A percentile compares a stretch with the other conserved stretches of the same genome.
phyloP scores from a whole-genome alignment of 2,888 invertebrate species.

The Phengaris arion region DNA sequence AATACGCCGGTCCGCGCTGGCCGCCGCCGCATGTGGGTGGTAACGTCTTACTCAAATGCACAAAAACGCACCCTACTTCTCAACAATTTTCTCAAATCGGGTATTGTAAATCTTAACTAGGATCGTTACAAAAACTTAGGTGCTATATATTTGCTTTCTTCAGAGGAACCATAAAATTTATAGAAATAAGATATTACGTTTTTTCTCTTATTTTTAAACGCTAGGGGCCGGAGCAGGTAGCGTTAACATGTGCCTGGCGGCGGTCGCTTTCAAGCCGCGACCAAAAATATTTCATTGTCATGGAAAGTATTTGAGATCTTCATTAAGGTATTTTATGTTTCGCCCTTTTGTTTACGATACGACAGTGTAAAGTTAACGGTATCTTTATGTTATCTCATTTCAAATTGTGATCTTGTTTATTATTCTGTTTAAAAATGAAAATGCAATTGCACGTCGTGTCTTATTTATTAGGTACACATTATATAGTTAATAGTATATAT shows the following conservation, averaged over 20 bases:
- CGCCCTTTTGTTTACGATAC: conserved; percentile 64
- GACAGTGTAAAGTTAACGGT: conserved; percentile 42
- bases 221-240: conserved; percentile 59
- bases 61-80: conserved; percentile 63
- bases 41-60: conserved; percentile 50
- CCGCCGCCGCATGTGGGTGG: conserved; percentile 73
- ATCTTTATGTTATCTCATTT: conserved; percentile 13
- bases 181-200: conserved; percentile 24
- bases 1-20: conserved; percentile 60
- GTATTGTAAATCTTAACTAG: conserved; percentile 28
- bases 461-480: not conserved
- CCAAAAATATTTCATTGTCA: conserved; percentile 76
- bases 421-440: not conserved
- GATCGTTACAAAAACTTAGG: conserved; percentile 16
- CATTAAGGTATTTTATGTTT: conserved; percentile 73
- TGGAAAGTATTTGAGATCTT: conserved; percentile 69
- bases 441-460: not conserved
- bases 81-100: conserved; percentile 36
- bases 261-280: conserved; percentile 73
- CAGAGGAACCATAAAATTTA: conserved; percentile 23
- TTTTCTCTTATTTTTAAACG: conserved; percentile 26
- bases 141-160: conserved; percentile 23
- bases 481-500: not conserved
- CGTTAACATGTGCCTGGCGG: conserved; percentile 69
- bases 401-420: conserved; percentile 19